Base-by-base conservation (phyloP, 2,113 vertebrate genomes). In the Symphodus melops region DNA sequence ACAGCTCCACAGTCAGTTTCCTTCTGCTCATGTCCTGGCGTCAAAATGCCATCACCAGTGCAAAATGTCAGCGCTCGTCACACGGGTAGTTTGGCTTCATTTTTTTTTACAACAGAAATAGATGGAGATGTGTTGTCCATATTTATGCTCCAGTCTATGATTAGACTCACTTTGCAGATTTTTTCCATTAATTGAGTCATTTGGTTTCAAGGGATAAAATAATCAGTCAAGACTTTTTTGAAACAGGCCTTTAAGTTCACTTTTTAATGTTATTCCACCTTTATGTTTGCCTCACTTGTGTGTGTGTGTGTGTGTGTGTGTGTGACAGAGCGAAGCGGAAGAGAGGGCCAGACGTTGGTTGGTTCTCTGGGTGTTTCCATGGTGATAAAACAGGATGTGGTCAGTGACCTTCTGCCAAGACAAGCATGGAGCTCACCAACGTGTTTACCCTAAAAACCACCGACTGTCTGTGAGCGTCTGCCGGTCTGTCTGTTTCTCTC, bases 361-460 rank as follows among this genome's bases (percentile, higher is more conserved):
- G 73, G 66, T 68, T 88, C 83, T 71, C 36, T 16, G 64, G 63
- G 81, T 82, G 91, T 92, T 91, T 92, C 89, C 81, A 86, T 85
- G 82, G 92, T 83, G 90, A 93, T 75, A 79, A 83, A 92, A 79
- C 79, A 93, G 93, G 90, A 93, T 92, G 91, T 93, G 92, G 88
- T 92, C 70, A 80, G 10, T 85, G 62, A 87, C 72, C 76, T 65
- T 77, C 60, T 86, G 86, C 84, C 89, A 91, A 91, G 80, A 77
- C 72, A 80, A 88, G 72, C 85, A 79, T 1, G 19, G 51, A 46
- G 60, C 75, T 72, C 52, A 81, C 76, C 14, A 39, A 51, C 54
- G 19, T 86, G 86, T 88, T 91, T 79, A 90, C 85, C 88, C 88
- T 70, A 52, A 89, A 25, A 82, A 68, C 76, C 25, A 52, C 63